Conservation (phyloP, 2,113 vertebrate species). For the Pachyramphus minor region DNA sequence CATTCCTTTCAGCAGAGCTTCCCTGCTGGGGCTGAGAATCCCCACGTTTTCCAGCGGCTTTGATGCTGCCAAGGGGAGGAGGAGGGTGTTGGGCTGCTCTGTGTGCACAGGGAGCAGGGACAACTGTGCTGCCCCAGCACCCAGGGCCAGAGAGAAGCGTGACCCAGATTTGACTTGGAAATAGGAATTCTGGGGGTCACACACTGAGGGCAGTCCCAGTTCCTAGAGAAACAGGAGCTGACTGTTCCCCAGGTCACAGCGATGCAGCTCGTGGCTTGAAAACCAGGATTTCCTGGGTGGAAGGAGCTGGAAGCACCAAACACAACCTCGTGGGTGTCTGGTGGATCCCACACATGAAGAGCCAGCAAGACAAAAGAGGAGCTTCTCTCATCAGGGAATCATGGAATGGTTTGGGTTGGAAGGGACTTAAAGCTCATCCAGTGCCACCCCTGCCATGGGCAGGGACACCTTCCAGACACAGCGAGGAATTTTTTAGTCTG, state of each 20-base stretch:
- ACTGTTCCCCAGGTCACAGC: background rate
- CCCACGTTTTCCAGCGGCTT: background rate
- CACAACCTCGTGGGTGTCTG: background rate
- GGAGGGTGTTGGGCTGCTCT: background rate
- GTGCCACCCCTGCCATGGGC: background rate
- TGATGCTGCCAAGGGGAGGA: background rate
- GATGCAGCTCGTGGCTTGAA: fast-evolving
- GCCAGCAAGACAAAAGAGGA: background rate
- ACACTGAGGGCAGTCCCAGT: fast-evolving
- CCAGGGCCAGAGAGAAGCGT: fast-evolving
- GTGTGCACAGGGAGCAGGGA: background rate
- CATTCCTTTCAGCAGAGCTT: background rate
- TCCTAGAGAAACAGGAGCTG: fast-evolving
- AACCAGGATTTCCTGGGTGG: background rate
- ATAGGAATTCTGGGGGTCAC: background rate
- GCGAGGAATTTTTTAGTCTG: background rate
- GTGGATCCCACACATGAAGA: background rate
- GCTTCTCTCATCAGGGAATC: no score
- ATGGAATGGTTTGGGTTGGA: background rate
- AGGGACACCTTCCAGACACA: background rate
- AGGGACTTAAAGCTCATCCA: background rate
- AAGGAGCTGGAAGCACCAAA: background rate
- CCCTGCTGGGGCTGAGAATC: background rate
- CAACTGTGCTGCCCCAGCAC: fast-evolving
- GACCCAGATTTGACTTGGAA: fast-evolving